Percentiles rank a stretch among this genome's conserved stretches.
Evolutionary conservation across 2,113 vertebrate species (phyloP).

Genomic region (Riparia riparia): DNA sequence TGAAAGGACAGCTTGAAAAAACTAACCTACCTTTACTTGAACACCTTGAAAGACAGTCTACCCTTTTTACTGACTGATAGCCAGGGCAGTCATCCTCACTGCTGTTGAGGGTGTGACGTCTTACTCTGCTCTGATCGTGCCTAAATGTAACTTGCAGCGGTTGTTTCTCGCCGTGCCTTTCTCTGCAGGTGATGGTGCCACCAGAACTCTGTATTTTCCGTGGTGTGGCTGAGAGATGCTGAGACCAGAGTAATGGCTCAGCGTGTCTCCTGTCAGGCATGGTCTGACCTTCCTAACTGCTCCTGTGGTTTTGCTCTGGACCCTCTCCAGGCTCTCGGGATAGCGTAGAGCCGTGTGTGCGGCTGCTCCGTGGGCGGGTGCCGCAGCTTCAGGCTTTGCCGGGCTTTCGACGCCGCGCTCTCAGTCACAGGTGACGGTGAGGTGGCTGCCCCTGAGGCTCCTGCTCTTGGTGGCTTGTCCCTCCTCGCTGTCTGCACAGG

Average conservation of each 20-base stretch:
- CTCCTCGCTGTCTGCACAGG: not conserved
- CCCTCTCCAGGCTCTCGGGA: not conserved
- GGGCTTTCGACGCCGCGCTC: fast-evolving
- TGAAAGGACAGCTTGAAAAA: not conserved
- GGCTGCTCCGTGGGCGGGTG: not conserved
- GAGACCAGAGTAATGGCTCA: not conserved
- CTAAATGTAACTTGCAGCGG: not conserved
- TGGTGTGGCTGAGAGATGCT: not conserved
- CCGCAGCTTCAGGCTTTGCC: not conserved
- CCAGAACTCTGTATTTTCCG: not conserved
- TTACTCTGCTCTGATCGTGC: not conserved
- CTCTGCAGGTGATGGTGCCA: not conserved
- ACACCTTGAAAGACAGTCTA: not conserved
- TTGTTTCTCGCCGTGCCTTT: not conserved
- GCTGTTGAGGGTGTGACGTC: not conserved
- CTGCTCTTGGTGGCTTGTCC: not conserved
- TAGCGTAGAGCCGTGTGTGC: fast-evolving
- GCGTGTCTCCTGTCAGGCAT: not conserved
- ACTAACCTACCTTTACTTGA: not conserved
- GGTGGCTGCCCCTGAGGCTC: not conserved
- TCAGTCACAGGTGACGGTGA: not conserved
- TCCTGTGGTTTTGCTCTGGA: not conserved
- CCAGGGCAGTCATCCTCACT: not conserved
- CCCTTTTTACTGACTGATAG: not conserved
- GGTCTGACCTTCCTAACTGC: not conserved